phyloP scores from a whole-genome alignment of 1,140 invertebrate genomes.

The Aphelenchoides fujianensis region DNA sequence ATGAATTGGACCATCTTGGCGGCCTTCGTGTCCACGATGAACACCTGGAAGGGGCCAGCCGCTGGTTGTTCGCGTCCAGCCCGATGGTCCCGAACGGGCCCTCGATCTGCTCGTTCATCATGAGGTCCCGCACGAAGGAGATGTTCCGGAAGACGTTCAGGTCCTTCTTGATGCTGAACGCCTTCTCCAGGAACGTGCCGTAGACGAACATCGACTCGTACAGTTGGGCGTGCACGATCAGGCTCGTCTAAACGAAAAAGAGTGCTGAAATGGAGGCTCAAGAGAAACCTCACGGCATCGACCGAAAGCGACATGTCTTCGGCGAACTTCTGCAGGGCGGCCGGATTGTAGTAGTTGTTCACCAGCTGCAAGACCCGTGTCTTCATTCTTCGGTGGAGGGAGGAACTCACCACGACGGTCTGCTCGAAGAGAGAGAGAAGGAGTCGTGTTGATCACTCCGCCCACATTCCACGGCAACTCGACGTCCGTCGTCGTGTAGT shows the following conservation, averaged over 20 bases:
- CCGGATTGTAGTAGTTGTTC: slow-evolving; percentile 36
- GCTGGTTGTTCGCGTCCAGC: slow-evolving; percentile 31
- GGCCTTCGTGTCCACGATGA: slow-evolving; percentile 17
- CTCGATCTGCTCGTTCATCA: background rate
- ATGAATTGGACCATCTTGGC: slow-evolving; percentile 20
- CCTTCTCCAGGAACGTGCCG: background rate
- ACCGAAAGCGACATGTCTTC: slow-evolving; percentile 21
- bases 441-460: slow-evolving; percentile 5
- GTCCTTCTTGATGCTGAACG: background rate
- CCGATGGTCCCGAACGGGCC: slow-evolving; percentile 40
- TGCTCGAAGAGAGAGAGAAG: slow-evolving; percentile 26
- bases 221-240: slow-evolving; percentile 4
- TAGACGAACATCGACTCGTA: background rate
- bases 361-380: slow-evolving; percentile 27
- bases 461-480: slow-evolving; percentile 18
- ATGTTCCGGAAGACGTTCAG: slow-evolving; percentile 9
- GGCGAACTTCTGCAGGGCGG: slow-evolving; percentile 22
- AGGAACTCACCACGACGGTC: slow-evolving; percentile 33
- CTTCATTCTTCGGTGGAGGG: no score
- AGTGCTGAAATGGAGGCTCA: background rate
- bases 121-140: slow-evolving; percentile 18
- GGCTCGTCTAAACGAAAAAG: slow-evolving; percentile 5
- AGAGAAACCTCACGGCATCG: background rate
- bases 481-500: slow-evolving; percentile 22
- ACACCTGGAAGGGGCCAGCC: slow-evolving; percentile 35